Evolutionary conservation across 2,797 vertebrate species (phyloP).

Genomic region (Echiichthys vipera): DNA sequence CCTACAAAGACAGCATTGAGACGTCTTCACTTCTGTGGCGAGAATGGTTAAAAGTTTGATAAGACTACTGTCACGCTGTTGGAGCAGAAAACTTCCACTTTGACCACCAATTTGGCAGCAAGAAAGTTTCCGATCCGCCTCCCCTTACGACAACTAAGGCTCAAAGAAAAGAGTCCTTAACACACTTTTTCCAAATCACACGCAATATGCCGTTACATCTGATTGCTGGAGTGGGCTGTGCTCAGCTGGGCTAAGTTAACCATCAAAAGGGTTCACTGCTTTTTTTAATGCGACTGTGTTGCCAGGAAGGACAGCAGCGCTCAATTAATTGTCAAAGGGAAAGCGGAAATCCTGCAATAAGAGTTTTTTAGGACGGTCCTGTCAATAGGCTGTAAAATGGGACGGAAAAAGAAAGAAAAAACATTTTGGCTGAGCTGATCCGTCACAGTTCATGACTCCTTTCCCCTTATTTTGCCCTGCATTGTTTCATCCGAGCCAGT

Average conservation of each 20-base stretch:
- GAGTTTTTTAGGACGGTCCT: constrained; percentile 43
- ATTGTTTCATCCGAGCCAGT: constrained; percentile 60
- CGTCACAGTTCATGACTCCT: constrained; percentile 57
- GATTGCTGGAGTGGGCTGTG: constrained; percentile 53
- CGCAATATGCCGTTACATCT: constrained; percentile 60
- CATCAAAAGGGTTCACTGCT: constrained; percentile 60
- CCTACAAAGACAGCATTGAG: constrained; percentile 73
- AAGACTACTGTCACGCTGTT: constrained; percentile 55
- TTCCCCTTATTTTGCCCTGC: constrained; percentile 31
- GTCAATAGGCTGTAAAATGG: constrained; percentile 54
- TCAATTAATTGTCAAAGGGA: constrained; percentile 64
- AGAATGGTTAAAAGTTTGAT: constrained; percentile 52
- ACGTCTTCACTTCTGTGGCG: constrained; percentile 69
- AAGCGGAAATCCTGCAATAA: constrained; percentile 62
- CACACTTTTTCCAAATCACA: constrained; percentile 76
- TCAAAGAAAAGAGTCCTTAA: constrained; percentile 46
- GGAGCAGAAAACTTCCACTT: constrained; percentile 41
- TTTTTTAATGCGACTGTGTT: constrained; percentile 60
- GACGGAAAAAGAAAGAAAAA: constrained; percentile 36
- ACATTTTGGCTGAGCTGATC: constrained; percentile 35
- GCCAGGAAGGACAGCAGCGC: constrained; percentile 62
- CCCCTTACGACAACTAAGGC: constrained; percentile 28
- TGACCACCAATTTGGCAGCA: constrained; percentile 53
- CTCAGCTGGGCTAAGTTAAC: constrained; percentile 71
- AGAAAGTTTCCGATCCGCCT: constrained; percentile 63